These are phyloP conservation scores for Synanthedon tipuliformis DNA, from an alignment of 2,888 invertebrate species.

Conservation along the genomic window DNA sequence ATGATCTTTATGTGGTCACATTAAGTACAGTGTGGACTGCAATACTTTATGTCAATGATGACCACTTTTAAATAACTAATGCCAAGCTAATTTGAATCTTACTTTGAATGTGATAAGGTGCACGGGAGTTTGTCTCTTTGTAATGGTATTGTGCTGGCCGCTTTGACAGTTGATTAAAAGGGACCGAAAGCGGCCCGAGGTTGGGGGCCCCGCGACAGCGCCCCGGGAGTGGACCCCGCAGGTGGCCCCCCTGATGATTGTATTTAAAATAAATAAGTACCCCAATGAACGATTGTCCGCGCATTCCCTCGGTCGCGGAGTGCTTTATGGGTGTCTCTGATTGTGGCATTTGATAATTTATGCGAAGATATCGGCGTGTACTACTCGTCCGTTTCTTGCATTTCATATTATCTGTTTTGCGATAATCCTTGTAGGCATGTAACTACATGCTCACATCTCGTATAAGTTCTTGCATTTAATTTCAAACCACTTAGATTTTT, in stretches of 20 bases:
- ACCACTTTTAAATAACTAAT: neutral
- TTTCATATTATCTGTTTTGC: neutral
- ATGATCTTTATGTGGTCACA: conserved; percentile 1
- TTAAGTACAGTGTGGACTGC: neutral
- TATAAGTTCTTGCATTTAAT: too few species aligned
- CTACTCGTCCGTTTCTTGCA: neutral
- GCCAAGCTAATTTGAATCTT: neutral
- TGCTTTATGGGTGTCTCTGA: conserved; percentile 42
- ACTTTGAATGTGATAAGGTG: neutral
- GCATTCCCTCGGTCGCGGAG: conserved; percentile 30
- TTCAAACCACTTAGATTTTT: too few species aligned
- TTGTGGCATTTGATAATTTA: conserved; percentile 41
- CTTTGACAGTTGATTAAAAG: conserved; percentile 69
- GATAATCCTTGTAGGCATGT: neutral
- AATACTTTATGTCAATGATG: neutral
- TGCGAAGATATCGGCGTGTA: conserved; percentile 9
- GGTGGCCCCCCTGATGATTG: conserved; percentile 67
- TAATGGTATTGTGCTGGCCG: conserved; percentile 50
- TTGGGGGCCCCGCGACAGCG: conserved; percentile 67
- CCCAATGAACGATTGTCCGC: conserved; percentile 69
- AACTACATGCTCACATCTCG: too few species aligned
- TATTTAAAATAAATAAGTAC: conserved; percentile 71
- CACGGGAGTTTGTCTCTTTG: conserved; percentile 1
- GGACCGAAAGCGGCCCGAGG: conserved; percentile 61
- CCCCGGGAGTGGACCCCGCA: conserved; percentile 51